Conservation (phyloP, 1,140 invertebrate species). For the Cylas formicarius region DNA sequence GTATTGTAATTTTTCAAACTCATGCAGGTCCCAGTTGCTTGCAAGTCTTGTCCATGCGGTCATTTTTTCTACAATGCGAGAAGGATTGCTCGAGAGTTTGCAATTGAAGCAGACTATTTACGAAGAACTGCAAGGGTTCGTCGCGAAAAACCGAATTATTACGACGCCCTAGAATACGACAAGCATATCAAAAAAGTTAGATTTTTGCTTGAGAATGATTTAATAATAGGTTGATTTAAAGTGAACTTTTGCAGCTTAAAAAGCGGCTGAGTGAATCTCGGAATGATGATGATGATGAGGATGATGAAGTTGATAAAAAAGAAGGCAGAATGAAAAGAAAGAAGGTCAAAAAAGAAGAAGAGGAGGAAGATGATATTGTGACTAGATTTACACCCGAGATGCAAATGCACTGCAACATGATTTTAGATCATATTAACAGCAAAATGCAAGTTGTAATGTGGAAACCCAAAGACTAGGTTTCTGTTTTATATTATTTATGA, state of each 20-base stretch:
- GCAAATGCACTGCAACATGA: constrained; percentile 52
- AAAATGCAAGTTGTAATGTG: constrained; percentile 62
- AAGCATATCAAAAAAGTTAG: constrained; percentile 56
- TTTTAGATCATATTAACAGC: constrained; percentile 64
- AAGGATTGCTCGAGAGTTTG: constrained; percentile 46
- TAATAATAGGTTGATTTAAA: background rate
- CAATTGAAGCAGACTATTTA: constrained; percentile 44
- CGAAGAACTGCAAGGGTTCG: constrained; percentile 66
- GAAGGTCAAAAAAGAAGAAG: constrained; percentile 51
- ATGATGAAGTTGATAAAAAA: constrained; percentile 45
- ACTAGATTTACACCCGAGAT: constrained; percentile 48
- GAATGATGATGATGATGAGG: constrained; percentile 45
- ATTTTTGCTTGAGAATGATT: background rate
- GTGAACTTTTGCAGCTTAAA: constrained; percentile 41
- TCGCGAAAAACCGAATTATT: constrained; percentile 73
- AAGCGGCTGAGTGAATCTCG: constrained; percentile 42
- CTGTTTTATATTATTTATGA: background rate
- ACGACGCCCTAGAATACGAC: constrained; percentile 71
- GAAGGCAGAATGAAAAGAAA: constrained; percentile 46
- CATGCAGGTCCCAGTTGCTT: constrained; percentile 66
- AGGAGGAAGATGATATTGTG: constrained; percentile 50
- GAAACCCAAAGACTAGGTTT: constrained; percentile 47
- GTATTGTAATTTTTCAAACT: background rate
- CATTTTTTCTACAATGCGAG: constrained; percentile 68
- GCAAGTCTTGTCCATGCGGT: constrained; percentile 71